Percentiles rank a stretch among this genome's conserved stretches.
phyloP scores from a whole-genome alignment of 2,797 vertebrate genomes.

The Chiroxiphia lanceolata region DNA sequence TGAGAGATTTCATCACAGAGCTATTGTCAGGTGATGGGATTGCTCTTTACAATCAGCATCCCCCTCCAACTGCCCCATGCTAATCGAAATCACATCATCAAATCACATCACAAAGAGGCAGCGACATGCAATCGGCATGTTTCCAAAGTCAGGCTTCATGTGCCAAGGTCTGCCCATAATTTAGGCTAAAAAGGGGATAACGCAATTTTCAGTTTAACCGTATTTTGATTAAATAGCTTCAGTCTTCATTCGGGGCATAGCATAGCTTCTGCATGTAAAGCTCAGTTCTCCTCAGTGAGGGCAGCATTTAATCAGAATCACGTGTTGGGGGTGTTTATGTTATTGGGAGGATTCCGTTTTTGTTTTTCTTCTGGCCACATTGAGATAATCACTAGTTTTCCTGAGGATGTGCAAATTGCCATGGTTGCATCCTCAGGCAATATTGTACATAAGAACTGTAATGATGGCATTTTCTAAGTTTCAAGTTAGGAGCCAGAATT shows the following conservation, averaged over 20 bases:
- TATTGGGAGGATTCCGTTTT: not conserved
- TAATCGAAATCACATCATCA: not conserved
- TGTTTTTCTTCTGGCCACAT: not conserved
- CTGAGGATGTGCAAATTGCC: not conserved
- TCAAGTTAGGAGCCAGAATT: not conserved
- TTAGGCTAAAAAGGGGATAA: constrained; percentile 36
- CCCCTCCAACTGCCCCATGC: not conserved
- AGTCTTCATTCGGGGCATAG: not conserved
- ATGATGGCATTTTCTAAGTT: not conserved
- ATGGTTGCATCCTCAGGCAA: not conserved
- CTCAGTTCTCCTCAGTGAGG: not conserved
- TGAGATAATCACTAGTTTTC: constrained; percentile 20
- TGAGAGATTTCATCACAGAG: constrained; percentile 62
- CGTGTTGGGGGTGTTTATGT: not conserved
- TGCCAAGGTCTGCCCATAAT: constrained; percentile 33
- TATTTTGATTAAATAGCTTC: constrained; percentile 2
- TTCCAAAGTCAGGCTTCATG: not conserved
- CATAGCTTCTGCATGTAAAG: not conserved
- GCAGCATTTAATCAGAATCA: not conserved
- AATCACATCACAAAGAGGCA: not conserved
- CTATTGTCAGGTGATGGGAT: constrained; percentile 59
- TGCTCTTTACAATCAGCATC: constrained; percentile 44
- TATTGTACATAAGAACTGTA: not conserved
- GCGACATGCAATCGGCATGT: not conserved
- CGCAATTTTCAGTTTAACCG: not conserved